These are phyloP conservation scores for Megaceryle maxima DNA, from an alignment of 2,113 vertebrate genomes.

Conservation along the genomic window DNA sequence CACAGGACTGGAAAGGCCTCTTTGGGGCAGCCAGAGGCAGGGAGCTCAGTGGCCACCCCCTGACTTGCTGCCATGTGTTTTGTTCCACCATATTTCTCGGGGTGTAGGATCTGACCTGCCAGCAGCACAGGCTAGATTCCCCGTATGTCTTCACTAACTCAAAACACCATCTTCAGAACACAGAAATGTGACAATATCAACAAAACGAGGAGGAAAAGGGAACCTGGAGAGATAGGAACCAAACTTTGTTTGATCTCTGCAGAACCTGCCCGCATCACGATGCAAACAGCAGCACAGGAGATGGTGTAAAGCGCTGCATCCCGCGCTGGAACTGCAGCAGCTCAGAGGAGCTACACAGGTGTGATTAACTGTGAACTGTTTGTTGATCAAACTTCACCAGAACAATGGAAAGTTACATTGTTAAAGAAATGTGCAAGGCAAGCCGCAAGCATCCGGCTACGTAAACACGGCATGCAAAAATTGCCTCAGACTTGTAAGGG, in stretches of 20 bases:
- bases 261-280: background rate
- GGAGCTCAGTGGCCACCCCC: background rate
- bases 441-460: no score
- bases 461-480: no score
- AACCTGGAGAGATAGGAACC: background rate
- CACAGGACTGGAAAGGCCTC: background rate
- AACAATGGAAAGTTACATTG: no score
- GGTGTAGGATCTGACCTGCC: background rate
- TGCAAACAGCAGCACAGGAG: background rate
- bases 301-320: rapidly evolving
- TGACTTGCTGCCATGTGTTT: background rate
- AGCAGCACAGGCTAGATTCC: background rate
- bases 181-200: background rate
- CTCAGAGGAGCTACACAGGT: background rate
- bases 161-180: background rate
- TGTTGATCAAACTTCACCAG: no score
- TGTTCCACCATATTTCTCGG: background rate
- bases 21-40: background rate
- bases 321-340: background rate
- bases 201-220: background rate
- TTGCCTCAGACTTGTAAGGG: no score
- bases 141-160: background rate
- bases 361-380: no score
- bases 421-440: no score
- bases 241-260: background rate